Conservation (phyloP, 2,113 vertebrate genomes). For the Litocranius walleri region DNA sequence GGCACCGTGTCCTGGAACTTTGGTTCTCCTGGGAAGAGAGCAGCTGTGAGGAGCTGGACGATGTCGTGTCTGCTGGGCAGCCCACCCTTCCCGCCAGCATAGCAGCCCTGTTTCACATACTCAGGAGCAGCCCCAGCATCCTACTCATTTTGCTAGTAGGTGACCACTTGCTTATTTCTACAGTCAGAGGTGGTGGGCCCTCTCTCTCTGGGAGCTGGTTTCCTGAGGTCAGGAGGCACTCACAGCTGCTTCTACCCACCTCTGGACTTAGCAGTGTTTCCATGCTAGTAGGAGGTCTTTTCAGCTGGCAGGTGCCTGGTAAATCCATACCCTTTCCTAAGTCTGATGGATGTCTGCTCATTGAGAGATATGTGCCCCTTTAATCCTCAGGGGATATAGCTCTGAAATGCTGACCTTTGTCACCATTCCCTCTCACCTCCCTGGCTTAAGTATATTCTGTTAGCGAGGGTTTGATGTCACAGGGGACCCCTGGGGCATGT, state of each 20-base stretch:
- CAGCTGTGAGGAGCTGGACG: slow-evolving; percentile 47
- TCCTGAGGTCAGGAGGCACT: background rate
- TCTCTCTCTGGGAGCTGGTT: background rate
- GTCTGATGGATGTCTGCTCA: background rate
- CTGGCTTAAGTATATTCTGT: background rate
- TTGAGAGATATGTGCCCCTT: background rate
- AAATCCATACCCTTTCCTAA: background rate
- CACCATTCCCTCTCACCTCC: background rate
- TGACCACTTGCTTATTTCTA: slow-evolving; percentile 2
- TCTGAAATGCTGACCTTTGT: background rate
- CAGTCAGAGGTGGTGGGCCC: background rate
- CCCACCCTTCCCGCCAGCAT: slow-evolving; percentile 54
- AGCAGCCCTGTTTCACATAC: slow-evolving; percentile 80
- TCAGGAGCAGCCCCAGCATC: slow-evolving; percentile 83
- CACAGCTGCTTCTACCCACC: background rate
- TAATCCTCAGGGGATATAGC: background rate
- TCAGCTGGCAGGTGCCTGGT: background rate
- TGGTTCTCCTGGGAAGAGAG: slow-evolving; percentile 86
- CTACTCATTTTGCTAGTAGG: slow-evolving; percentile 89
- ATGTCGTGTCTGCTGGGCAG: background rate
- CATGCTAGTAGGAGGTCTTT: background rate
- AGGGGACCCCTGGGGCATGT: background rate
- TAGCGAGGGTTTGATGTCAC: background rate
- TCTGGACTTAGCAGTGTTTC: background rate
- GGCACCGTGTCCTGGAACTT: slow-evolving; percentile 82